A percentile compares a stretch with the other conserved stretches of the same genome.
phyloP scores from a whole-genome alignment of 2,797 vertebrate species.

The Galagoides demidoff region DNA sequence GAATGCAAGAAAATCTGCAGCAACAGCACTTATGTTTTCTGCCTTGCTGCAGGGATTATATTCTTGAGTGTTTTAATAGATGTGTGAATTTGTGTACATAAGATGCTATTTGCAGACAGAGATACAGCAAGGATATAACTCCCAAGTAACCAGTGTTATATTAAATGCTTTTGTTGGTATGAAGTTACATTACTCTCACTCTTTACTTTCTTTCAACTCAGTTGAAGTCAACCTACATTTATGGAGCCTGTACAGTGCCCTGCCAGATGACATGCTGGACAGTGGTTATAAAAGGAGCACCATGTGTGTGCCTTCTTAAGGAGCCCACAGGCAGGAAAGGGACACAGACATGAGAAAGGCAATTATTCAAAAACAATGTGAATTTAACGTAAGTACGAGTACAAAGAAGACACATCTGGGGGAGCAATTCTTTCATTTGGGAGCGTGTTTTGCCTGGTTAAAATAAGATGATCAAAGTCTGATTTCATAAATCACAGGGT shows the following conservation, averaged over 20 bases:
- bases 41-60: not conserved
- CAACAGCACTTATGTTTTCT: not conserved
- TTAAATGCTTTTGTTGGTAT: not conserved
- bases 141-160: not conserved
- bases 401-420: not conserved
- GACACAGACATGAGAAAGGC: not conserved
- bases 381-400: not conserved
- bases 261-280: not conserved
- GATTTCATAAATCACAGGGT: not conserved
- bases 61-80: conserved; percentile 50
- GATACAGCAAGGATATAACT: not conserved
- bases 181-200: conserved; percentile 22
- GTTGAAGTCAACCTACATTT: conserved; percentile 12
- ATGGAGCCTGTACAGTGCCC: not conserved
- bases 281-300: not conserved
- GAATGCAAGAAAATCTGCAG: not conserved
- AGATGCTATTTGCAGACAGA: conserved; percentile 51
- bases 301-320: not conserved
- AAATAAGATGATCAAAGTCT: not conserved
- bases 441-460: not conserved
- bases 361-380: not conserved
- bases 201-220: not conserved
- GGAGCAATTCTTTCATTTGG: not conserved
- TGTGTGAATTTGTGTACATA: not conserved
- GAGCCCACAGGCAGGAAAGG: not conserved